Evolutionary conservation across 2,888 invertebrate species (phyloP).

Genomic region (Melanchra persicariae): DNA sequence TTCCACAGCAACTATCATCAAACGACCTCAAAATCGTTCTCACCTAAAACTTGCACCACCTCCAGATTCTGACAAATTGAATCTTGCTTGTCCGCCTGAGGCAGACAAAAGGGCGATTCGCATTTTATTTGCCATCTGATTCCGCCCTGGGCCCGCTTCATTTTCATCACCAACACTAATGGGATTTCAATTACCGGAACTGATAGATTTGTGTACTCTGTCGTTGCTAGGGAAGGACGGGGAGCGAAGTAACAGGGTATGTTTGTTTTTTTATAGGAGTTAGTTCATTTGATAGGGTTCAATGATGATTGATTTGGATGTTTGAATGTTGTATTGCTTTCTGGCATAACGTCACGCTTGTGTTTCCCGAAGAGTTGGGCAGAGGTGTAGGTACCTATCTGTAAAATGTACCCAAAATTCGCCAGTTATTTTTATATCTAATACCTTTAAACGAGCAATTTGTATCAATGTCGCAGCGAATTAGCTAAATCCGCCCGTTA

Average conservation of each 20-base stretch:
- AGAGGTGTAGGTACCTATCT: too few relatives aligned
- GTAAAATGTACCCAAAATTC: too few relatives aligned
- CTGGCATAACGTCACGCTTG: neutral
- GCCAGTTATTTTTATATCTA: too few relatives aligned
- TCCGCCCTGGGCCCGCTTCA: slow-evolving; percentile 75
- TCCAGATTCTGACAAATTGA: slow-evolving; percentile 87
- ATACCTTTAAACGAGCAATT: too few relatives aligned
- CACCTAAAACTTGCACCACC: slow-evolving; percentile 64
- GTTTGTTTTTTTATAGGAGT: neutral
- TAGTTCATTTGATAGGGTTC: slow-evolving; percentile 15
- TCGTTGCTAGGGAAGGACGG: slow-evolving; percentile 29
- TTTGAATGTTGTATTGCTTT: neutral
- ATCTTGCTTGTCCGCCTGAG: slow-evolving; percentile 83
- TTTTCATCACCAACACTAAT: slow-evolving; percentile 81
- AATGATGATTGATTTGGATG: slow-evolving; percentile 14
- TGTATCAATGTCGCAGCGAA: too few relatives aligned
- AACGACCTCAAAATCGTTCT: slow-evolving; percentile 10
- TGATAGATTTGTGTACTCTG: slow-evolving; percentile 64
- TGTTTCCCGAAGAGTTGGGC: too few relatives aligned
- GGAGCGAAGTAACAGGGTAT: neutral
- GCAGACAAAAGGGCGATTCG: slow-evolving; percentile 87
- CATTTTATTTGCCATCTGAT: slow-evolving; percentile 88
- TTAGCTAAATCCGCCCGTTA: too few relatives aligned
- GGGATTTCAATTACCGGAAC: slow-evolving; percentile 80
- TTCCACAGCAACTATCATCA: too few relatives aligned